Evolutionary conservation across 37 sponge, comb jelly and placozoan genomes (phyloP).

Genomic region (Cliona cf. orientalis): DNA sequence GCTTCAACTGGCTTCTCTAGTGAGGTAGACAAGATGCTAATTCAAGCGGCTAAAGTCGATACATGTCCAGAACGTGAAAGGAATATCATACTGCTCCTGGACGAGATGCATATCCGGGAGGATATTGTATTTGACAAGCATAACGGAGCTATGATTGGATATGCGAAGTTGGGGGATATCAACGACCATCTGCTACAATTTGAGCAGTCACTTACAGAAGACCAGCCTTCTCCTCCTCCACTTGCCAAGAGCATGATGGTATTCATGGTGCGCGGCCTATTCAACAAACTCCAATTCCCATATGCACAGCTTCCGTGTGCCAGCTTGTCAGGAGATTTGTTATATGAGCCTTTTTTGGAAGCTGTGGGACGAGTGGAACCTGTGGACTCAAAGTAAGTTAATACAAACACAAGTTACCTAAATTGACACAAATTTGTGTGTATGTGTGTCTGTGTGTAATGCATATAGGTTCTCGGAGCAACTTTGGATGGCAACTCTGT

Average conservation of each 20-base stretch:
- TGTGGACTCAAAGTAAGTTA: conserved; percentile 18
- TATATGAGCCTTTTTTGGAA: conserved; percentile 54
- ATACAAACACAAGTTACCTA: conserved; percentile 20
- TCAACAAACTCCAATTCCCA: too few species aligned
- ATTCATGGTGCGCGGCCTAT: too few species aligned
- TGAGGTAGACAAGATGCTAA: conserved; percentile 30
- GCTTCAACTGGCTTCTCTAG: conserved; percentile 25
- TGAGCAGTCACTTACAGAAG: conserved; percentile 57
- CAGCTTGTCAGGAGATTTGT: conserved; percentile 16
- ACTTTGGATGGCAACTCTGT: too few species aligned
- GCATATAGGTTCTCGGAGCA: conserved; percentile 14
- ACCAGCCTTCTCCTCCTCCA: too few species aligned
- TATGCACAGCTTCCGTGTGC: not conserved
- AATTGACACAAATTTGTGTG: conserved; percentile 10
- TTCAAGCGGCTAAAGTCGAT: conserved; percentile 20
- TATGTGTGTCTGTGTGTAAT: too few species aligned
- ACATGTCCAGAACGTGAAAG: conserved; percentile 31
- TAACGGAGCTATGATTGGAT: conserved; percentile 8
- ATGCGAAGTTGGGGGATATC: not conserved
- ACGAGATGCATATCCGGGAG: conserved; percentile 27
- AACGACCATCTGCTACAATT: conserved; percentile 12
- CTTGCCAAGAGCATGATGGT: too few species aligned
- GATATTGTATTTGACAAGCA: conserved; percentile 25
- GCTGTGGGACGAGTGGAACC: conserved; percentile 6
- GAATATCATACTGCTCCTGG: conserved; percentile 28